Base-by-base conservation (phyloP, 2,113 vertebrate genomes). In the Mystacornis crossleyi region DNA sequence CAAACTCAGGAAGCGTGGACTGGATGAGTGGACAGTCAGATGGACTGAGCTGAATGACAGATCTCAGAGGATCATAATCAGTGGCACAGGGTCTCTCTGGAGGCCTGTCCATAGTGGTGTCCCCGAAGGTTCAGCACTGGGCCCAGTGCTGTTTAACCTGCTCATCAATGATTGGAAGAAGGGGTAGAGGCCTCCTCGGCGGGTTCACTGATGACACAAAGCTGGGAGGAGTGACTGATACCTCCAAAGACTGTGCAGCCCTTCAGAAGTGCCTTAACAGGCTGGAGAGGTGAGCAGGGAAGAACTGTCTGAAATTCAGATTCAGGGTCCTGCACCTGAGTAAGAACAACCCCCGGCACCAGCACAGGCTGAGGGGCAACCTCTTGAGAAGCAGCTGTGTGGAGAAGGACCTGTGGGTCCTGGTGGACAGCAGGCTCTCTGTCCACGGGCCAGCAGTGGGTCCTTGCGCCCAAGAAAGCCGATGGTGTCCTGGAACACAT, bases 61-160 rank as follows among this genome's bases (percentile, higher is more conserved):
- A 29, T 42, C 45, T 10, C 54, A 60, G 65, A 42, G 15, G 15
- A 19, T 18, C 31, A 40, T 15, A 8, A 60, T 42, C 29, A 4
- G 8, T 48, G 34, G 40, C 62, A 33, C 18, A 12, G 18, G 54
- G 9, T 24, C 29, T 33, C 4, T 4, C 2, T 60, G 54, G 43
- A 42, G 66, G 24, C 19, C 36, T 70, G 66, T 51, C 65, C 7
- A 4, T 28, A 14, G 18, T 40, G 45, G 14, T 28, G 14, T 14
- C 18, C 29, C 12, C 29, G 10, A 5, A 7, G 0, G 9, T 34
- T 51, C 31, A 42, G 2, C 2, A 19, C 9, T 50, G 45, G 18
- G 18, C 31, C 45, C 12, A 50, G 18, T 20, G 8, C 11, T 18
- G 34, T 70, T 81, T n/a, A n/a, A 50, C 18, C 29, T 69, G 34